These are phyloP conservation scores for Achroia grisella DNA, from an alignment of 1,140 invertebrate species.

Conservation along the genomic window DNA sequence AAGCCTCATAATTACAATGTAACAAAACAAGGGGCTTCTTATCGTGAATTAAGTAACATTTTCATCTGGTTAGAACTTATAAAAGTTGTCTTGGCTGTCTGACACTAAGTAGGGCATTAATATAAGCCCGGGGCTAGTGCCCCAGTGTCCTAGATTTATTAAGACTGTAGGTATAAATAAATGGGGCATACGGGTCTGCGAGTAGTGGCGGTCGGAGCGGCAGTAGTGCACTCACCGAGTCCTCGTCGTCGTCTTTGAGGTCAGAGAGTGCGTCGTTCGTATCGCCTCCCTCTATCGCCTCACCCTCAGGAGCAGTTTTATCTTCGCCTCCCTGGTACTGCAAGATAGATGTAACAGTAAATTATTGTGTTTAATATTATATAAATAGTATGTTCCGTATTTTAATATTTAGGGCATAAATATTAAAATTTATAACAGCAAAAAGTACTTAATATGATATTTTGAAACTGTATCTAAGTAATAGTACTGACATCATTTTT, in stretches of 20 bases:
- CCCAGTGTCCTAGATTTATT: slow-evolving; percentile 58
- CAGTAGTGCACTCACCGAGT: slow-evolving; percentile 62
- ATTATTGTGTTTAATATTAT: too few relatives aligned
- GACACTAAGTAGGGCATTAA: slow-evolving; percentile 33
- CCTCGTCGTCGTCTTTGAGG: slow-evolving; percentile 64
- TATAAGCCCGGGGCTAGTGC: slow-evolving; percentile 33
- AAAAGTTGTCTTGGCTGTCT: slow-evolving; percentile 27
- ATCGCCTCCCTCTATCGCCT: slow-evolving; percentile 41
- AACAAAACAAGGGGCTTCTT: not conserved
- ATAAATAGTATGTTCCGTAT: too few relatives aligned
- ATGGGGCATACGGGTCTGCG: slow-evolving; percentile 6
- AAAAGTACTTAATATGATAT: too few relatives aligned
- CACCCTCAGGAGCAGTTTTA: slow-evolving; percentile 39
- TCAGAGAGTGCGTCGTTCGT: slow-evolving; percentile 53
- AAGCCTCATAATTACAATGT: not conserved
- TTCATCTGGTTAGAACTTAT: slow-evolving; percentile 12
- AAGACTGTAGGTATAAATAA: slow-evolving; percentile 14
- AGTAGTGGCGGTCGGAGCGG: slow-evolving; percentile 15
- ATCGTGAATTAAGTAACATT: slow-evolving; percentile 20
- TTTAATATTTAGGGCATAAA: too few relatives aligned
- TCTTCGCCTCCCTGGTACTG: slow-evolving; percentile 57
- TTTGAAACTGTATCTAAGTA: too few relatives aligned
- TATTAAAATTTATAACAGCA: too few relatives aligned
- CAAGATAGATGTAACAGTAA: slow-evolving; percentile 13
- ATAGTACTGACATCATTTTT: too few relatives aligned